phyloP scores from a whole-genome alignment of 2,113 vertebrate species.

The Prionailurus viverrinus region DNA sequence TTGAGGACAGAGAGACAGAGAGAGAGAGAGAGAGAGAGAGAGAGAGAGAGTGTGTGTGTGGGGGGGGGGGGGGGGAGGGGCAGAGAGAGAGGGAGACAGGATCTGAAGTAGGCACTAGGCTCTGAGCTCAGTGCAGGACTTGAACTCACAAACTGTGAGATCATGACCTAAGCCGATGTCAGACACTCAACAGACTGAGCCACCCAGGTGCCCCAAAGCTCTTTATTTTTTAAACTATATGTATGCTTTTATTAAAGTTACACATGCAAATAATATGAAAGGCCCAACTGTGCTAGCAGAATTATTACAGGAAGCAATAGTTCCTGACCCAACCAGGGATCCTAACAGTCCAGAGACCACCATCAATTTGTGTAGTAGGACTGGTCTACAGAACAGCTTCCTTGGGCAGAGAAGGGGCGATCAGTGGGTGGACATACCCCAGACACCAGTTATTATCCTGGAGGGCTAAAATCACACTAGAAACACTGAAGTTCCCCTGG shows the following conservation, averaged over 20 bases:
- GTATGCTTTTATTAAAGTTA: constrained; percentile 25
- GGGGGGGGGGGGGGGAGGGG: no score
- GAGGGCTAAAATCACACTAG: not conserved
- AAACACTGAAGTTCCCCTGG: not conserved
- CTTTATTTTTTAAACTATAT: not conserved
- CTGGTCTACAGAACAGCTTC: not conserved
- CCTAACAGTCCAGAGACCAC: not conserved
- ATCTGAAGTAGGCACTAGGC: no score
- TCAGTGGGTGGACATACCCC: not conserved
- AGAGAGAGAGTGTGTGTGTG: no score
- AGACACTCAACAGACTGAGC: no score
- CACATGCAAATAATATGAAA: not conserved
- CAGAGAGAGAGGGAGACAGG: no score
- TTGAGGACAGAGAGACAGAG: no score
- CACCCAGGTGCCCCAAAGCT: no score
- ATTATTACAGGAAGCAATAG: not conserved
- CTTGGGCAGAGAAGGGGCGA: not conserved
- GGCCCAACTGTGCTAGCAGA: not conserved
- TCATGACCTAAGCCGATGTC: no score
- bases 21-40: no score
- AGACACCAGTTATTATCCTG: not conserved
- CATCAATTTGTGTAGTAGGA: not conserved
- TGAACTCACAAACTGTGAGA: no score
- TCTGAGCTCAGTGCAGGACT: no score
- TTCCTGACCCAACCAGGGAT: not conserved